phyloP scores from a whole-genome alignment of 2,797 vertebrate genomes.

The Hypotaenidia okinawae region DNA sequence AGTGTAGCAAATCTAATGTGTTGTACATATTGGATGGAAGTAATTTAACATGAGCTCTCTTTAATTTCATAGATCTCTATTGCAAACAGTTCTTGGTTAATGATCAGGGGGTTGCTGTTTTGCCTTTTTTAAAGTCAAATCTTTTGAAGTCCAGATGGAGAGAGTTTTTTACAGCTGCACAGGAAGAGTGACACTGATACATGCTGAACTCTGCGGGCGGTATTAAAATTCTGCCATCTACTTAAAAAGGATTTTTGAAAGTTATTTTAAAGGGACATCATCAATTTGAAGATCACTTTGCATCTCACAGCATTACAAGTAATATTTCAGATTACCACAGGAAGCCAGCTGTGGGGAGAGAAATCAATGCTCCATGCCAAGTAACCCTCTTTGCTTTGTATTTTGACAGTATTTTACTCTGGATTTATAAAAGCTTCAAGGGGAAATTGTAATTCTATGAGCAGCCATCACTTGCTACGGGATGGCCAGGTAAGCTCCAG shows the following conservation, averaged over 20 bases:
- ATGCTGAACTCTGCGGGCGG: constrained; percentile 44
- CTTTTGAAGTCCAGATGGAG: constrained; percentile 70
- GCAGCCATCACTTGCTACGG: background rate
- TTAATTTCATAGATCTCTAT: constrained; percentile 71
- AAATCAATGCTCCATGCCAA: background rate
- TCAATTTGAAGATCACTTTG: constrained; percentile 25
- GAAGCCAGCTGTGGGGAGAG: background rate
- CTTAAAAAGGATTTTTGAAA: constrained; percentile 37
- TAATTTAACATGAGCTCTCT: constrained; percentile 67
- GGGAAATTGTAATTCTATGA: background rate
- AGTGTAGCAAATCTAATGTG: constrained; percentile 71
- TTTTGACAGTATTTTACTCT: background rate
- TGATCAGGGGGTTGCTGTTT: constrained; percentile 20
- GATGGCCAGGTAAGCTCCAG: background rate
- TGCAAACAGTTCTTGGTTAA: constrained; percentile 67
- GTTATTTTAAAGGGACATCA: constrained; percentile 18
- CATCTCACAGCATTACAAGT: background rate
- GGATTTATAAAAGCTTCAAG: background rate
- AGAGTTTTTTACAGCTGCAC: constrained; percentile 59
- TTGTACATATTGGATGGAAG: constrained; percentile 66
- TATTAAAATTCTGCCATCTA: constrained; percentile 31
- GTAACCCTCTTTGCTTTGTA: background rate
- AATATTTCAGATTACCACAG: background rate
- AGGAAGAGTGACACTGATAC: constrained; percentile 48
- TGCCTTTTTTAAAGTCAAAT: constrained; percentile 53